Conservation (phyloP, 2,797 vertebrate genomes). For the Sitta carolinensis region DNA sequence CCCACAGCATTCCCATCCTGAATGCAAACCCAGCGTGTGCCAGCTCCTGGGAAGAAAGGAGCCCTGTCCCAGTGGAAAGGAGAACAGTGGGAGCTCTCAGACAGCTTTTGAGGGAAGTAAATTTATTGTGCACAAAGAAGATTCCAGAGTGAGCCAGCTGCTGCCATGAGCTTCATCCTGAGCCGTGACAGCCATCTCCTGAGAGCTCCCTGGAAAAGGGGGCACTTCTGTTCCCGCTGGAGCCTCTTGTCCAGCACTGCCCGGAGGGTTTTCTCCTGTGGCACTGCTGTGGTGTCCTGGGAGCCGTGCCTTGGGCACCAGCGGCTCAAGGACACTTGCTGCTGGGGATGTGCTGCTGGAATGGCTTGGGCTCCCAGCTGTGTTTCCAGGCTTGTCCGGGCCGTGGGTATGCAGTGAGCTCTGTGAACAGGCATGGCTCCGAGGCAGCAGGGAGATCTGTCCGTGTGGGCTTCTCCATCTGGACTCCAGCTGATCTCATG, state of each 20-base stretch:
- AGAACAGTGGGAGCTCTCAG: not conserved
- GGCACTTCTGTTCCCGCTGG: not conserved
- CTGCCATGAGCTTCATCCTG: not conserved
- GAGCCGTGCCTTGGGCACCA: accelerated
- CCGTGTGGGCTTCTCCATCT: not conserved
- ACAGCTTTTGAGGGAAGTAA: not conserved
- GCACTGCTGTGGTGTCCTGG: not conserved
- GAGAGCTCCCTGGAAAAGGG: not conserved
- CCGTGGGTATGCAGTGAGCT: accelerated
- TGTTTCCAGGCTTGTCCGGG: not conserved
- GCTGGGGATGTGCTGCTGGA: not conserved
- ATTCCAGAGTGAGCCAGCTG: accelerated
- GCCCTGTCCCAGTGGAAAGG: not conserved
- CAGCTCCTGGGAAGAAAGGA: not conserved
- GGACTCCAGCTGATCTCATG: not conserved
- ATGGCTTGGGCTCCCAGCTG: not conserved
- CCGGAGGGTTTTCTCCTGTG: not conserved
- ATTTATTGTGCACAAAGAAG: not conserved
- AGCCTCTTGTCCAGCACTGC: not conserved
- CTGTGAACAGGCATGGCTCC: accelerated
- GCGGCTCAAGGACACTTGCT: not conserved
- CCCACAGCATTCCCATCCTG: not conserved
- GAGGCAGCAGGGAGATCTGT: not conserved
- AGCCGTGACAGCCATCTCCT: not conserved
- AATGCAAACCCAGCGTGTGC: not conserved